These are phyloP conservation scores for Hydrozoanthus gracilis DNA, from an alignment of 92 coral and sea anemone species.

Conservation along the genomic window DNA sequence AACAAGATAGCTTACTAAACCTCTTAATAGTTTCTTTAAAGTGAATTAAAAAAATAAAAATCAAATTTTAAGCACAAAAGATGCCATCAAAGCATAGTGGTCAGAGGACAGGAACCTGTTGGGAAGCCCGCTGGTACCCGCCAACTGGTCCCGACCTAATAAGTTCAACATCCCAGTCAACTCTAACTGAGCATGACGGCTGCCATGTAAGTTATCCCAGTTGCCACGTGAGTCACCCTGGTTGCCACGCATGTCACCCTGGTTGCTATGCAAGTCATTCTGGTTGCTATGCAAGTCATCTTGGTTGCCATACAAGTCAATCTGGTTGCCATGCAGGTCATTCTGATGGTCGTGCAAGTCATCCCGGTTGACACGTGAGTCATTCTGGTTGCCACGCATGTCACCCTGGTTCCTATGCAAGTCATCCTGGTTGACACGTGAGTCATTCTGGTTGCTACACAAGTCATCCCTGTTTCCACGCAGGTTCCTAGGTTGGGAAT, in stretches of 20 bases:
- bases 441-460: slow-evolving; percentile 8
- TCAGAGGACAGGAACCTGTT: slow-evolving; percentile 88
- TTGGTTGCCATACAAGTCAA: slow-evolving; percentile 37
- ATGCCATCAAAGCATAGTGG: slow-evolving; percentile 81
- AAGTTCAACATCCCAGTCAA: slow-evolving; percentile 75
- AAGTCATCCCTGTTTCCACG: slow-evolving; percentile 33
- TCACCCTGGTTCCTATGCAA: slow-evolving; percentile 32
- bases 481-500: slow-evolving; percentile 39
- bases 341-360: too few species aligned
- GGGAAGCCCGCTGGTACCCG: slow-evolving; percentile 70
- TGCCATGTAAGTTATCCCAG: slow-evolving; percentile 26
- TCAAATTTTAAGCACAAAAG: slow-evolving; percentile 67
- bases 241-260: slow-evolving; percentile 37
- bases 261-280: not conserved
- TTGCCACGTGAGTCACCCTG: slow-evolving; percentile 49
- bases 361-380: slow-evolving; percentile 17
- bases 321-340: not conserved
- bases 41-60: too few species aligned
- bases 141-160: slow-evolving; percentile 60
- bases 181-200: slow-evolving; percentile 63
- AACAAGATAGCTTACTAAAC: too few species aligned
- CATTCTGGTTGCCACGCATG: not conserved
- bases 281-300: too few species aligned
- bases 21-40: too few species aligned
- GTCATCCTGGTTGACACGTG: not conserved